Evolutionary conservation across 2,888 invertebrate genomes (phyloP).

Genomic region (Aspidiotus rigidus): DNA sequence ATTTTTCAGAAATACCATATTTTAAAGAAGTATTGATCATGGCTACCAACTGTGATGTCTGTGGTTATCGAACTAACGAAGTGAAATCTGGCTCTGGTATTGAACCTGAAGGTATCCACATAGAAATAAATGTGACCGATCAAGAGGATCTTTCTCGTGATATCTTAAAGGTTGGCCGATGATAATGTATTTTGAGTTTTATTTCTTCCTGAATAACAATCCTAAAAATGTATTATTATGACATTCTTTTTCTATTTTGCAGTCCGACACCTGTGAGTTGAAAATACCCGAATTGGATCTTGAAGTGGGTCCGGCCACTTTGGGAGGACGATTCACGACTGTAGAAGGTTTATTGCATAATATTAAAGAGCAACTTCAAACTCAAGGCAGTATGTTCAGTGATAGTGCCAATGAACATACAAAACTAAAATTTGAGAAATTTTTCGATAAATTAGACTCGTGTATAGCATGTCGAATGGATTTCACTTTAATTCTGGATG

Average conservation of each 20-base stretch:
- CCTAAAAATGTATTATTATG: no score
- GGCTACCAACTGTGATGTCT: conserved; percentile 85
- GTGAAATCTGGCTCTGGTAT: conserved; percentile 90
- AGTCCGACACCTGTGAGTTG: conserved; percentile 72
- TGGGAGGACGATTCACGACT: conserved; percentile 90
- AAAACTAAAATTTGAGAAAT: conserved; percentile 50
- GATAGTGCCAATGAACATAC: conserved; percentile 56
- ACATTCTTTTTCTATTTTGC: conserved; percentile 37
- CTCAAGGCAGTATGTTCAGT: conserved; percentile 58
- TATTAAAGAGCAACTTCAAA: conserved; percentile 64
- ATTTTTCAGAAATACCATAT: conserved; percentile 67
- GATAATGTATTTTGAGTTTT: no score
- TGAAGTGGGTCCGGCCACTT: conserved; percentile 71
- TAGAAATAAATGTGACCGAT: conserved; percentile 61
- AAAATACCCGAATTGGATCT: conserved; percentile 80
- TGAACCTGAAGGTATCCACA: conserved; percentile 66
- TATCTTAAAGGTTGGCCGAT: conserved; percentile 63
- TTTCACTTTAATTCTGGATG: conserved; percentile 77
- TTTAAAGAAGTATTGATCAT: conserved; percentile 98
- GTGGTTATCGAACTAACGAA: conserved; percentile 89
- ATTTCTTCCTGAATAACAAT: no score
- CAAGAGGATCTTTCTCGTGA: conserved; percentile 82
- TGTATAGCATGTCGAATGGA: conserved; percentile 53
- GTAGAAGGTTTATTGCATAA: conserved; percentile 79
- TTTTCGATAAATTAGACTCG: conserved; percentile 58